These are phyloP conservation scores for Pantherophis vulpinus DNA, from an alignment of 2,797 vertebrate genomes.

Conservation along the genomic window DNA sequence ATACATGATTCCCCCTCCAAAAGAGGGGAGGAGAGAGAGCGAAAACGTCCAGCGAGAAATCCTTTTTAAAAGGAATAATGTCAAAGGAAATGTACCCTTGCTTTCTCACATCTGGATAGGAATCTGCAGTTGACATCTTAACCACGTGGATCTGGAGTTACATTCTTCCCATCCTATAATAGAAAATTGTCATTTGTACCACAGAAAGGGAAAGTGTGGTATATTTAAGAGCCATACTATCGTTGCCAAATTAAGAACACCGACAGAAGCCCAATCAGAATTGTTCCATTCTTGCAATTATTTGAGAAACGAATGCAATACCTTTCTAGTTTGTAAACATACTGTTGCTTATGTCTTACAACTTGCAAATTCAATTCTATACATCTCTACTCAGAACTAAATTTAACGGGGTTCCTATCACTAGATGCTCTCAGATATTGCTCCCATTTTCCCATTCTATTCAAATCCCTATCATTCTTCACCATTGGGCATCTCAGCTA, in stretches of 20 bases:
- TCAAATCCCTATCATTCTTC: background rate
- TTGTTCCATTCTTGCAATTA: background rate
- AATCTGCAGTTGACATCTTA: slow-evolving; percentile 21
- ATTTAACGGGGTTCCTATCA: background rate
- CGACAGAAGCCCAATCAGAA: background rate
- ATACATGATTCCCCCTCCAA: slow-evolving; percentile 30
- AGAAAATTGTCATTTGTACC: slow-evolving; percentile 18
- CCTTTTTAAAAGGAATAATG: slow-evolving; percentile 30
- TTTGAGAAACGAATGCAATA: slow-evolving; percentile 4
- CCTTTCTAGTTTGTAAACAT: background rate
- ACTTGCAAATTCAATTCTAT: background rate
- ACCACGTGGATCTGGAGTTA: background rate
- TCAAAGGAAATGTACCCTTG: background rate
- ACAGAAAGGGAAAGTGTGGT: background rate
- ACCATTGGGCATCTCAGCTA: background rate
- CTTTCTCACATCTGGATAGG: slow-evolving; percentile 1
- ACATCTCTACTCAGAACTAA: background rate
- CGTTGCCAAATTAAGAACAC: slow-evolving; percentile 23
- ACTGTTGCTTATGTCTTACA: background rate
- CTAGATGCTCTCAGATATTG: background rate
- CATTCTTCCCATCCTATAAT: slow-evolving; percentile 3
- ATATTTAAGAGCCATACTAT: background rate
- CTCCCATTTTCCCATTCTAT: background rate
- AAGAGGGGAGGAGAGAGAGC: background rate
- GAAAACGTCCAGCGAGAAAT: background rate